These are phyloP conservation scores for Clitarchus hookeri DNA, from an alignment of 2,888 invertebrate species.

Conservation along the genomic window DNA sequence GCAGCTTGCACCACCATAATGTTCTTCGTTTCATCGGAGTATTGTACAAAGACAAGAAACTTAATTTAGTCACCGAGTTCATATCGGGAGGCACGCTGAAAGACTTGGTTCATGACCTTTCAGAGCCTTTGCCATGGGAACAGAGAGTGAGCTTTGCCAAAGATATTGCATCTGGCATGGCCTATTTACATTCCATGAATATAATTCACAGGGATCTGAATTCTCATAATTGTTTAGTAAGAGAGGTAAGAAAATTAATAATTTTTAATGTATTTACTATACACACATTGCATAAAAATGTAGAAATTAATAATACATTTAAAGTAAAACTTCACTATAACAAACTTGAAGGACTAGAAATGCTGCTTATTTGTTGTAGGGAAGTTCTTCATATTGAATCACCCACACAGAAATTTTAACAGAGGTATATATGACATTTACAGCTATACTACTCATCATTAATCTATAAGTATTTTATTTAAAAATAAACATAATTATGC, in stretches of 20 bases:
- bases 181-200: slow-evolving; percentile 91
- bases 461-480: too few relatives aligned
- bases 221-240: slow-evolving; percentile 91
- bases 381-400: too few relatives aligned
- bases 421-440: too few relatives aligned
- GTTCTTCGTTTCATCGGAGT: slow-evolving; percentile 92
- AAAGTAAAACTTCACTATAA: too few relatives aligned
- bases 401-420: too few relatives aligned
- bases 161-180: slow-evolving; percentile 92
- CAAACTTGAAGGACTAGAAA: too few relatives aligned
- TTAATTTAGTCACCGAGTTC: slow-evolving; percentile 92
- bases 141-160: slow-evolving; percentile 83
- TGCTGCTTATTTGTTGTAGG: too few relatives aligned
- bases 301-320: too few relatives aligned
- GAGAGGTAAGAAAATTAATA: slow-evolving; percentile 63
- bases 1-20: slow-evolving; percentile 86
- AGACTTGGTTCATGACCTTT: slow-evolving; percentile 77
- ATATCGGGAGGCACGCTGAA: slow-evolving; percentile 90
- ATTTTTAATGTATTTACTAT: not conserved
- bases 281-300: too few relatives aligned
- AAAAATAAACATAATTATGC: too few relatives aligned
- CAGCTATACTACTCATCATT: too few relatives aligned
- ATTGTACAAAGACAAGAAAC: slow-evolving; percentile 86
- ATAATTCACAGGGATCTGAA: slow-evolving; percentile 95
- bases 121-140: slow-evolving; percentile 74